These are phyloP conservation scores for Ardeotis arabs DNA, from an alignment of 2,113 vertebrate genomes.

Conservation along the genomic window DNA sequence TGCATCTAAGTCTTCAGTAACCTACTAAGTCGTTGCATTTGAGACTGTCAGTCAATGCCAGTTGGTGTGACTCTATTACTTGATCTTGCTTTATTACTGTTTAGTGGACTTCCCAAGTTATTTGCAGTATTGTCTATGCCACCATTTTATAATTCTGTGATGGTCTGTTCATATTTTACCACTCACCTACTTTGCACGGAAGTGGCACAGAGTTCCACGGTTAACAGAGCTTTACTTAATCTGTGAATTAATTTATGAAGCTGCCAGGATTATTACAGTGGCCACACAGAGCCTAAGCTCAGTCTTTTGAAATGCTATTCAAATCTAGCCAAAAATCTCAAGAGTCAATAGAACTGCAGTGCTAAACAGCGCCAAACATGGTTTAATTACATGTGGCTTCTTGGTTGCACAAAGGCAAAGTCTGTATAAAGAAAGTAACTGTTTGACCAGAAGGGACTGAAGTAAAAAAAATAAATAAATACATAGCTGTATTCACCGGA, in stretches of 20 bases:
- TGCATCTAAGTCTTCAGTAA: not conserved
- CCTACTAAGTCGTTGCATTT: not conserved
- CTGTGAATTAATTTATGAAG: not conserved
- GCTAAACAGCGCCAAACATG: not conserved
- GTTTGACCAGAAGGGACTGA: not conserved
- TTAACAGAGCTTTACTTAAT: not conserved
- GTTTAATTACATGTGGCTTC: not conserved
- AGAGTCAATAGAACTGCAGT: not conserved
- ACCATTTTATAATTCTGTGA: not conserved
- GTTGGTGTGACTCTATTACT: not conserved
- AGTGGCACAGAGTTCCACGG: not conserved
- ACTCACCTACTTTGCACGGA: fast-evolving
- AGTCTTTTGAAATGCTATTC: not conserved
- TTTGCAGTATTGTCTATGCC: not conserved
- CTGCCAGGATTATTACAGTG: not conserved
- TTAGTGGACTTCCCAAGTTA: not conserved
- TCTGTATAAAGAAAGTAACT: not conserved
- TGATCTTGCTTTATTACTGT: not conserved
- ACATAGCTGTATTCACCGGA: not conserved
- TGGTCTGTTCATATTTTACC: not conserved
- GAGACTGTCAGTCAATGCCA: not conserved
- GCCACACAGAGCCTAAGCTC: not conserved
- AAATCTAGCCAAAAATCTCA: not conserved
- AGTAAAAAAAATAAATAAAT: not conserved
- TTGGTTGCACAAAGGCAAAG: not conserved